A percentile compares a stretch with the other conserved stretches of the same genome.
These are phyloP conservation scores for Crypturellus tataupa DNA, from an alignment of 2,797 vertebrate genomes.

Conservation along the genomic window DNA sequence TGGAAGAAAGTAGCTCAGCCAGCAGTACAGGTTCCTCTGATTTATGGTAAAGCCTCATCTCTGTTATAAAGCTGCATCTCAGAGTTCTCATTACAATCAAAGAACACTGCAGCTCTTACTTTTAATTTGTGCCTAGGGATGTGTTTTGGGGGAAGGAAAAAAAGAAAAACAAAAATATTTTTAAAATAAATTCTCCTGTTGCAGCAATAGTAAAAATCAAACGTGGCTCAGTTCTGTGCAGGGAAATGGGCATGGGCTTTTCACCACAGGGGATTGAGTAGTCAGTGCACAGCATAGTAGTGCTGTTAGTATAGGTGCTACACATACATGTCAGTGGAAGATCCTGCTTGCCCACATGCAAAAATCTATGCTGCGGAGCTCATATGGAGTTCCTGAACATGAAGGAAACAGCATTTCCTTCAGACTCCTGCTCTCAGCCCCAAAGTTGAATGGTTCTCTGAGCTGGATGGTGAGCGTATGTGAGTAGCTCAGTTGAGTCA, in stretches of 20 bases:
- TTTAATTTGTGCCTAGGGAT: constrained; percentile 9
- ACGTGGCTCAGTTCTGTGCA: neutral
- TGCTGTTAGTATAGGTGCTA: neutral
- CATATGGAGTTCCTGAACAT: neutral
- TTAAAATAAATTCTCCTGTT: too few relatives aligned
- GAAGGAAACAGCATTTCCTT: neutral
- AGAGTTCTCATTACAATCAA: neutral
- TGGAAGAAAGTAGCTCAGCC: fast-evolving
- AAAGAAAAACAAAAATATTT: neutral
- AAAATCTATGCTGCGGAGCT: neutral
- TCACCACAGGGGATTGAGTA: neutral
- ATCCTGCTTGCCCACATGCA: neutral
- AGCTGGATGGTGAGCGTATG: neutral
- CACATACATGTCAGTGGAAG: neutral
- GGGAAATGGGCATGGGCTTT: neutral
- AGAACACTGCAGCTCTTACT: neutral
- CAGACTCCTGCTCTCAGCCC: neutral
- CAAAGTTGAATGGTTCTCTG: neutral
- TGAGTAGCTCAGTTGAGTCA: neutral
- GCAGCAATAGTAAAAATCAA: neutral
- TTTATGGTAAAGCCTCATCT: constrained; percentile 1
- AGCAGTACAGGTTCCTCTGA: neutral
- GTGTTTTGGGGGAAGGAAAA: fast-evolving
- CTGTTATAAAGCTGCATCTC: neutral
- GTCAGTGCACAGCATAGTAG: neutral